phyloP scores from a whole-genome alignment of 2,888 invertebrate genomes.

The Ptychoptera albimana region DNA sequence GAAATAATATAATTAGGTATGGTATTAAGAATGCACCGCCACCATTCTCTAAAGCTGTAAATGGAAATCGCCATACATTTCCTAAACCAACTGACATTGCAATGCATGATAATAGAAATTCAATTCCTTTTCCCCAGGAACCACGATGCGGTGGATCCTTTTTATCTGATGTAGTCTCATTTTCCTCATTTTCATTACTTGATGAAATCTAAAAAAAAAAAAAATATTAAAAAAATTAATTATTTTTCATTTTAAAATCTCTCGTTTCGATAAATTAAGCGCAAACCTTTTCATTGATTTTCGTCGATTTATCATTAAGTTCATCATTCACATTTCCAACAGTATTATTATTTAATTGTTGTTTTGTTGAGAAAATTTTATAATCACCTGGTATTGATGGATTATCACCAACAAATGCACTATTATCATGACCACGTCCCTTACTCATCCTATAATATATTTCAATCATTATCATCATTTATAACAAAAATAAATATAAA shows the following conservation, averaged over 20 bases:
- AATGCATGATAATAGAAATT: conserved; percentile 30
- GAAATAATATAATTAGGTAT: conserved; percentile 41
- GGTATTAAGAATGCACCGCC: conserved; percentile 53
- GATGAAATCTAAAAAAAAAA: no score
- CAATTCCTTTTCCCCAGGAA: conserved; percentile 28
- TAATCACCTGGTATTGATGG: neutral
- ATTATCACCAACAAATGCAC: neutral
- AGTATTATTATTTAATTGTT: no score
- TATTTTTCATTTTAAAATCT: no score
- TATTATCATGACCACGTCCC: neutral
- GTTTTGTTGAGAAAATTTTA: no score
- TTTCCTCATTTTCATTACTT: neutral
- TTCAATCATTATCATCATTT: no score
- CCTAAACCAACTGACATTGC: conserved; percentile 48
- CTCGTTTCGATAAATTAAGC: no score
- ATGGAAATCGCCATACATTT: conserved; percentile 53
- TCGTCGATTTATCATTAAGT: no score
- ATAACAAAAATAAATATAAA: no score
- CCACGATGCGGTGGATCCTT: conserved; percentile 18
- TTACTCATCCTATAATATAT: no score
- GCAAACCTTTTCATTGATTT: no score
- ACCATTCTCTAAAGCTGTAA: conserved; percentile 48
- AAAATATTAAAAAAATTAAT: no score
- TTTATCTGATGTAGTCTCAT: neutral
- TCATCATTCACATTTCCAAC: no score